Evolutionary conservation across 2,888 invertebrate species (phyloP).

Genomic region (Elgonia sp.): DNA sequence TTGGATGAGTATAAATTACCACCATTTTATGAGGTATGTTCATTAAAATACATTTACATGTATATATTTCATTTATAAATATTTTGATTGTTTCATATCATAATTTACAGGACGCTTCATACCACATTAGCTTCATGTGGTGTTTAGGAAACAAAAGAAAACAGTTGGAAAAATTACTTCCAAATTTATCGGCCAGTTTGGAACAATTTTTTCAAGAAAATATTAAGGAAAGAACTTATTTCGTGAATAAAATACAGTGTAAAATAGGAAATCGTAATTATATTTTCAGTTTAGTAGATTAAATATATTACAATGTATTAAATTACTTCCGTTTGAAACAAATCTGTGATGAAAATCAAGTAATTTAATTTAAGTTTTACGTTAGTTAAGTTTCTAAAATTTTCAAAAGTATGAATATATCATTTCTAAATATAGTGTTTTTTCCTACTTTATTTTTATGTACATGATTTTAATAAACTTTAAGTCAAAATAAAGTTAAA

Average conservation of each 20-base stretch:
- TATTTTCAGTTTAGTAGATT: conserved; percentile 87
- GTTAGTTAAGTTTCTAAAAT: too few species aligned
- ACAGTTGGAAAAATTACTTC: conserved; percentile 87
- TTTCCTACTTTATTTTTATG: too few species aligned
- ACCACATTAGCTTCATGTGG: conserved; percentile 95
- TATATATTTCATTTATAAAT: background rate
- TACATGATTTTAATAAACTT: too few species aligned
- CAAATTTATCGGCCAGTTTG: conserved; percentile 87
- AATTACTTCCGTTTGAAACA: too few species aligned
- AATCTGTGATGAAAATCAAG: too few species aligned
- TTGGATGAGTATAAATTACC: conserved; percentile 92
- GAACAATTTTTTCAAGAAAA: conserved; percentile 84
- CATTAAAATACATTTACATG: background rate
- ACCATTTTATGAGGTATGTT: conserved; percentile 92
- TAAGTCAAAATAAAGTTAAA: too few species aligned
- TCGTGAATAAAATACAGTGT: conserved; percentile 89
- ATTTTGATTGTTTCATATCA: background rate
- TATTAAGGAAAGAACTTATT: conserved; percentile 87
- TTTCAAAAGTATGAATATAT: too few species aligned
- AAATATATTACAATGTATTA: too few species aligned
- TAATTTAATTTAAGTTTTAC: too few species aligned
- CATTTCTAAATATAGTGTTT: too few species aligned
- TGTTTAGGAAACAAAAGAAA: conserved; percentile 90
- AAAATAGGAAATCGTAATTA: conserved; percentile 93
- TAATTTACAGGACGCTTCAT: conserved; percentile 91